Base-by-base conservation (phyloP, 2,797 vertebrate species). In the Pantherophis vulpinus region DNA sequence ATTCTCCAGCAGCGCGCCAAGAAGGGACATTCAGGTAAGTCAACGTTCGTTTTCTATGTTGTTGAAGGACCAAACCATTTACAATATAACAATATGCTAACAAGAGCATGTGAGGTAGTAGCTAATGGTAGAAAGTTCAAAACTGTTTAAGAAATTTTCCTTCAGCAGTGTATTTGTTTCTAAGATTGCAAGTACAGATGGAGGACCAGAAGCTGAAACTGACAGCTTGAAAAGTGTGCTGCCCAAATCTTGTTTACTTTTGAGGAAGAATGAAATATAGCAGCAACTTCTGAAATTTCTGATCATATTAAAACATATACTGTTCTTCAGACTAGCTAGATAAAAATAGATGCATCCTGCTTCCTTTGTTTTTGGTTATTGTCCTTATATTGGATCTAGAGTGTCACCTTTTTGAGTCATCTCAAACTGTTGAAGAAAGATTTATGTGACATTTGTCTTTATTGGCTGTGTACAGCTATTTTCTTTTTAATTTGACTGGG, bases 291-390 rank as follows among this genome's bases (percentile, higher is more conserved):
- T 92, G 88, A 89, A 92, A 63, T 3, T 47, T 90, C 42, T 92
- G 7, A 59, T 92, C 32, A 83, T n/a, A 60, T 93, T 42, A 90
- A 29, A 74, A 79, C 93, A 93, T 92, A 86, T 86, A n/a, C 87
- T 60, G 37, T 13, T 88, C 47, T 92, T 32, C 13, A 27, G 0
- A 88, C 89, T 6, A 79, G 79, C 7, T 58, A 37, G 93, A 88
- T n/a, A 91, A 89, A 91, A 93, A 93, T 93, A 91, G 60, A 86
- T 25, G 29, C 51, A 83, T 56, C 14, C 59, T 61, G 14, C 60
- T 87, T 29, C 32, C 13, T 9, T 79, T 6, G 2, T 87, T 79
- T 88, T 90, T 37, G 12, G 47, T 90, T 93, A 58, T 89, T 93
- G 51, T 92, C 63, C 58, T 91, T n/a, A 20, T 86, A 51, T 70